Percentiles rank a stretch among this genome's conserved stretches.
Conservation (phyloP, 2,113 vertebrate genomes). For the Bubo bubo region DNA sequence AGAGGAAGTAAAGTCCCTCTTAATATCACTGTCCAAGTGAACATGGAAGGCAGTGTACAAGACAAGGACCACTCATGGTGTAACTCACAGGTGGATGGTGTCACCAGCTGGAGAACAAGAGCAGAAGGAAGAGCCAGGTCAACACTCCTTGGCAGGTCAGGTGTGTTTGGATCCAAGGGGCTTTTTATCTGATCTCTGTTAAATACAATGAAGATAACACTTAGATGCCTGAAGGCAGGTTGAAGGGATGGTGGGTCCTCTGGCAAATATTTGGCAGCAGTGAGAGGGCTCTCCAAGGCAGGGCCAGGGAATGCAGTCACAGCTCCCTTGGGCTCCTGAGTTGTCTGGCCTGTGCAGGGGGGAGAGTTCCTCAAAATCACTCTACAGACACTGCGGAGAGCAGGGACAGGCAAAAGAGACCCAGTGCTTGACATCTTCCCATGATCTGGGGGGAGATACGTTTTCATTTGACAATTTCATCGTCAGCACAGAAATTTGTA, state of each 20-base stretch:
- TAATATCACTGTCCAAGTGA: background rate
- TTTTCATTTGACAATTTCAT: background rate
- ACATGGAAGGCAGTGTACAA: background rate
- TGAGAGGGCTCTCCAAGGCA: background rate
- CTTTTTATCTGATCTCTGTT: background rate
- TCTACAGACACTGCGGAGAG: background rate
- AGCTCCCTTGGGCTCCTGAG: accelerated
- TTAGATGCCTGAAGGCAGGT: background rate
- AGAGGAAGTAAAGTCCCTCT: background rate
- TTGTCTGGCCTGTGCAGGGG: background rate
- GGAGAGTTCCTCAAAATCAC: background rate
- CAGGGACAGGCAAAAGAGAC: background rate
- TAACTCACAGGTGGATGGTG: background rate
- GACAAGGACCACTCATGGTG: background rate
- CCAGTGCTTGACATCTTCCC: background rate
- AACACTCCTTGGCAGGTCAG: background rate
- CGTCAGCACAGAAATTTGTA: background rate
- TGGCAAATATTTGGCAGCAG: background rate
- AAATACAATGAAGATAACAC: background rate
- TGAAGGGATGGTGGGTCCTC: background rate
- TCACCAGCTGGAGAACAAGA: background rate
- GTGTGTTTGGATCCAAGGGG: background rate
- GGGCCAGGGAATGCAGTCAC: background rate
- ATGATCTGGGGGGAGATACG: accelerated
- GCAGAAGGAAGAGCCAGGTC: background rate